phyloP scores from a whole-genome alignment of 1,140 invertebrate species.

The Portunus trituberculatus region DNA sequence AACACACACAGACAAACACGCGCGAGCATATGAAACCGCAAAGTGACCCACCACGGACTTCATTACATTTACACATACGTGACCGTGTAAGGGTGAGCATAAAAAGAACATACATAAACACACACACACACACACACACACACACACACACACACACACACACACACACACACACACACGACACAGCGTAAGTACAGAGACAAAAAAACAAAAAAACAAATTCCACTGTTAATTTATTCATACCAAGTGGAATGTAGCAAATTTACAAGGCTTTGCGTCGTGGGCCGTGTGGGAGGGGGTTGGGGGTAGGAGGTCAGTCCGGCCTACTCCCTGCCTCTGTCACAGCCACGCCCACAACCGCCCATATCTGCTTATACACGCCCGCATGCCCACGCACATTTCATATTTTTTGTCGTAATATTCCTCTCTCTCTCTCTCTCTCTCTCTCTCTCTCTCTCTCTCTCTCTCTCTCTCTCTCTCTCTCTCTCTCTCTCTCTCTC shows the following conservation, averaged over 20 bases:
- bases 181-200: neutral
- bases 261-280: neutral
- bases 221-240: neutral
- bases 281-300: neutral
- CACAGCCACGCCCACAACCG: too few species aligned
- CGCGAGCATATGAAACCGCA: neutral
- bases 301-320: neutral
- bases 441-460: too few species aligned
- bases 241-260: neutral
- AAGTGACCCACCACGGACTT: neutral
- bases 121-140: neutral
- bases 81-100: neutral
- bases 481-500: too few species aligned
- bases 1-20: neutral
- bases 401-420: too few species aligned
- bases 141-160: neutral
- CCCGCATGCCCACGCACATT: too few species aligned
- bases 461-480: too few species aligned
- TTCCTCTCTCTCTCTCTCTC: too few species aligned
- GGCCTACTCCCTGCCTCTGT: too few species aligned
- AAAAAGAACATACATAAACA: neutral
- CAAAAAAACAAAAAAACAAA: neutral
- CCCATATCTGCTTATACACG: too few species aligned
- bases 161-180: neutral
- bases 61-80: neutral